Base-by-base conservation (phyloP, 2,113 vertebrate genomes). In the Calidris pygmaea region DNA sequence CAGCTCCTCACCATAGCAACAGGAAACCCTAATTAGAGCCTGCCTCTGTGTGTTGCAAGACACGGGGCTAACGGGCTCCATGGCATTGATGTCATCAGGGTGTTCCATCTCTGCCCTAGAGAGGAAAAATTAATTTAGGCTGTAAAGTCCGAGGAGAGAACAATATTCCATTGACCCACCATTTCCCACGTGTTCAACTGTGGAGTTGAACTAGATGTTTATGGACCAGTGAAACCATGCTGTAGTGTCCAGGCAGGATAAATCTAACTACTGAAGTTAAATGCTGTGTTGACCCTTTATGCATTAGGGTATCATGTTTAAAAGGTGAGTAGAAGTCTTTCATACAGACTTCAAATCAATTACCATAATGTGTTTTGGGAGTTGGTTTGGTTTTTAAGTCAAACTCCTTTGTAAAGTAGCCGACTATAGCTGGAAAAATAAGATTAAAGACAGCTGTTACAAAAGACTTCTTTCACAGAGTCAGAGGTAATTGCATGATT, bases 311-410 rank as follows among this genome's bases (percentile, higher is more conserved):
- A 35, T 32, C 34, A 5, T 7, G 7, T 41, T 78, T 41, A 53
- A 71, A 53, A 66, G 16, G 30, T 27, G 34, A 47, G 52, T 4
- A 30, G 35, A 63, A 37, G 18, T 50, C 20, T 60, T 70, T 65
- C 18, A 27, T 35, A 22, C 20, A 23, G 45, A 62, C 18, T 24
- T 73, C 52, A 72, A 26, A 48, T n/a, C 15, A 62, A 34, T 73
- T 56, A 43, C n/a, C 0, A 0, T 47, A 47, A 47, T 11, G 4
- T 18, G 18, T 7, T 60, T 20, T 24, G 63, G 16, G 9, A 3
- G 8, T 55, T 66, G 29, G 24, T 35, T 32, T 37, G 29, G 29
- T 37, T 45, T 35, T 23, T 4, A 32, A 59, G 30, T 52, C 35
- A 77, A 39, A 35, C 11, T 48, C 12, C 48, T 60, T 43, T 27